A percentile compares a stretch with the other conserved stretches of the same genome.
Evolutionary conservation across 2,797 vertebrate genomes (phyloP).

Genomic region (Rousettus madagascariensis): DNA sequence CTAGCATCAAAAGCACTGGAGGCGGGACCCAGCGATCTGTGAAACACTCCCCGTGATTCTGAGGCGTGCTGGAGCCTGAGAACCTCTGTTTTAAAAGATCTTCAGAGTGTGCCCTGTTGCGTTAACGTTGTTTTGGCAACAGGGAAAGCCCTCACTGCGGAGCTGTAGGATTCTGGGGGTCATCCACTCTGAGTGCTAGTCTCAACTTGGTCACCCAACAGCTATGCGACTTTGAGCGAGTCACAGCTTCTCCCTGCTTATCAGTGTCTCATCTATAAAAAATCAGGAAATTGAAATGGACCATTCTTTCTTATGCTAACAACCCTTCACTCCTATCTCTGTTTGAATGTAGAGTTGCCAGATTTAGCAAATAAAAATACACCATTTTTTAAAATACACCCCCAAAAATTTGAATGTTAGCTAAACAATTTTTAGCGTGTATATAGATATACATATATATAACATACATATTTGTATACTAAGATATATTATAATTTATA

Average conservation of each 20-base stretch:
- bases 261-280: background rate
- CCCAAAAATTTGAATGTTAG: constrained; percentile 44
- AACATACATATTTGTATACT: background rate
- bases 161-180: background rate
- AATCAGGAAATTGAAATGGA: background rate
- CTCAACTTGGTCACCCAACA: background rate
- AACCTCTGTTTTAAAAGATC: background rate
- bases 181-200: background rate
- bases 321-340: background rate
- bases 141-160: background rate
- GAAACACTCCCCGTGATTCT: background rate
- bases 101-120: background rate
- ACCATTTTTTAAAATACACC: background rate
- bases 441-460: background rate
- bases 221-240: background rate
- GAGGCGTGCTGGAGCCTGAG: background rate
- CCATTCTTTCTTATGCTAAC: background rate
- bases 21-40: background rate
- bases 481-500: background rate
- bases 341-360: background rate
- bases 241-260: background rate
- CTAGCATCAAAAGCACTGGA: background rate
- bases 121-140: background rate
- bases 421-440: background rate
- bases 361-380: constrained; percentile 33